Evolutionary conservation across 2,113 vertebrate species (phyloP).

Genomic region (Opisthocomus hoazin): DNA sequence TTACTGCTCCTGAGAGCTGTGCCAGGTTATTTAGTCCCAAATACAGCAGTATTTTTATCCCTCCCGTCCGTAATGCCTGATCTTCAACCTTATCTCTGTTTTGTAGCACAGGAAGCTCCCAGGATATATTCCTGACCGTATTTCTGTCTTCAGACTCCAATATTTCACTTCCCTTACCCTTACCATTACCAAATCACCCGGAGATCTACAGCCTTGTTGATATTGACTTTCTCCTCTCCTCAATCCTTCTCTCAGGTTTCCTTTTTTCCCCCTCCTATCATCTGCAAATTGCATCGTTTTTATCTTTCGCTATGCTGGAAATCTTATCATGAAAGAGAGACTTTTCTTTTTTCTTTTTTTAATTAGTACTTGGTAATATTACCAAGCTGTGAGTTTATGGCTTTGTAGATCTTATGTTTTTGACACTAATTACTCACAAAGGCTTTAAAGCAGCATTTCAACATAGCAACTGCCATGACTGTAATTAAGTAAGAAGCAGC

Average conservation of each 20-base stretch:
- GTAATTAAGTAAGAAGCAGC: constrained; percentile 67
- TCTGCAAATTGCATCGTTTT: constrained; percentile 52
- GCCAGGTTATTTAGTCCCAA: background rate
- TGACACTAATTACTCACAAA: constrained; percentile 81
- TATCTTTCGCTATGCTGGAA: constrained; percentile 58
- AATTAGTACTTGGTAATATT: constrained; percentile 77
- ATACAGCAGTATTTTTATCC: background rate
- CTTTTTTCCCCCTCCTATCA: background rate
- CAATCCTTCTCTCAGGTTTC: background rate
- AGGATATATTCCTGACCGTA: background rate
- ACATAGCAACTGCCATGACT: constrained; percentile 65
- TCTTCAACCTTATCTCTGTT: constrained; percentile 10
- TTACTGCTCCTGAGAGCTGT: background rate
- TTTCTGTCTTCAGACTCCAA: background rate
- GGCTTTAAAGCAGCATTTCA: constrained; percentile 73
- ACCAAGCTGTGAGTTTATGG: constrained; percentile 74
- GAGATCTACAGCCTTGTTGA: background rate
- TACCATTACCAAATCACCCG: background rate
- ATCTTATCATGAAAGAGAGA: constrained; percentile 64
- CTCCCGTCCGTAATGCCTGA: background rate
- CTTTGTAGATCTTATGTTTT: constrained; percentile 79
- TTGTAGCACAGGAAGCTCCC: background rate
- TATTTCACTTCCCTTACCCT: constrained; percentile 26
- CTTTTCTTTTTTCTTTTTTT: constrained; percentile 70
- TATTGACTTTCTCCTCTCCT: background rate